A percentile compares a stretch with the other conserved stretches of the same genome.
These are phyloP conservation scores for Sebastes hopkinsi DNA, from an alignment of 2,797 vertebrate genomes.

Conservation along the genomic window DNA sequence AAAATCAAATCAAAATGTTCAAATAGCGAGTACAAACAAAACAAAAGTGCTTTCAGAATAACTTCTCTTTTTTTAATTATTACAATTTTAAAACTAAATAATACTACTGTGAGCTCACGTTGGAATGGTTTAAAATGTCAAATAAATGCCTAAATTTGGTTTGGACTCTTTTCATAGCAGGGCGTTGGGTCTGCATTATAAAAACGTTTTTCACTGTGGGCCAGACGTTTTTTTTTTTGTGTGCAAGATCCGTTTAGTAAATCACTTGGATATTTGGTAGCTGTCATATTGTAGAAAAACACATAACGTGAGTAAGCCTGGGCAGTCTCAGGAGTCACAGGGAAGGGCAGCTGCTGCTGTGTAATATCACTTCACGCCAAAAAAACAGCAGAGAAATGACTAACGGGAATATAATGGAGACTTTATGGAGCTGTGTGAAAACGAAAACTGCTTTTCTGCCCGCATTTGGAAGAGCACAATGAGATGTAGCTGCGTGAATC, in stretches of 20 bases:
- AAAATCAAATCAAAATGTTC: background rate
- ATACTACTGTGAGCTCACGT: background rate
- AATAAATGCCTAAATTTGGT: constrained; percentile 21
- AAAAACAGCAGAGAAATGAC: constrained; percentile 49
- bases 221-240: background rate
- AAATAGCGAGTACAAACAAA: background rate
- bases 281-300: constrained; percentile 22
- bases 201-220: constrained; percentile 3
- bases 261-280: constrained; percentile 41
- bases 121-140: background rate
- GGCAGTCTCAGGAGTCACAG: constrained; percentile 19
- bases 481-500: constrained; percentile 31
- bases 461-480: background rate
- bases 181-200: constrained; percentile 9
- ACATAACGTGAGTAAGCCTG: constrained; percentile 8
- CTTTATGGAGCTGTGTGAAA: constrained; percentile 47
- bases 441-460: constrained; percentile 5
- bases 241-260: constrained; percentile 27
- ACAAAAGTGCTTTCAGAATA: background rate
- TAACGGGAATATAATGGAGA: constrained; percentile 45
- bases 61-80: background rate
- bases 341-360: constrained; percentile 2
- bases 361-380: constrained; percentile 33
- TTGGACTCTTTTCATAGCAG: constrained; percentile 21
- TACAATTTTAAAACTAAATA: background rate